Percentiles rank a stretch among this genome's conserved stretches.
Evolutionary conservation across 2,797 vertebrate species (phyloP).

Genomic region (Podargus strigoides): DNA sequence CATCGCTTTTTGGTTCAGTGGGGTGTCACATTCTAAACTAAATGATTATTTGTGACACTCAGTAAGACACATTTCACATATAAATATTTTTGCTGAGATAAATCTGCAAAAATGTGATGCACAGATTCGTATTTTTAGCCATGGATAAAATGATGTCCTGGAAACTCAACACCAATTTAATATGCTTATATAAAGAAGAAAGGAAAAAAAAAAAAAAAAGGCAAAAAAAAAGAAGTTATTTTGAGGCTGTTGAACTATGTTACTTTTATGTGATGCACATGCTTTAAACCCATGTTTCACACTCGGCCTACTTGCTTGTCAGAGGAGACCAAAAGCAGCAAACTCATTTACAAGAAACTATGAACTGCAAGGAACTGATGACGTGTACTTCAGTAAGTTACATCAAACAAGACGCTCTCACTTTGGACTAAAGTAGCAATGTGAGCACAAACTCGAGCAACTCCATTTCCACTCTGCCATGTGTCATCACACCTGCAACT

Average conservation of each 20-base stretch:
- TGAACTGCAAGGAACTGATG: not conserved
- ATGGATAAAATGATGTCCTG: slow-evolving; percentile 1
- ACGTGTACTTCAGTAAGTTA: slow-evolving; percentile 6
- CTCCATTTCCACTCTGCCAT: slow-evolving; percentile 8
- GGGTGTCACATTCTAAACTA: slow-evolving; percentile 34
- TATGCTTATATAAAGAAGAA: not conserved
- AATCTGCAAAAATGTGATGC: slow-evolving; percentile 37
- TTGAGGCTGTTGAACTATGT: not conserved
- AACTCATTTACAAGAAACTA: slow-evolving; percentile 11
- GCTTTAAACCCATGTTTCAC: not conserved
- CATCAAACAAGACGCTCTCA: not conserved
- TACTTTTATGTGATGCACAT: not conserved
- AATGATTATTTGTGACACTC: slow-evolving; percentile 62
- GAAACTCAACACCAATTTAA: slow-evolving; percentile 5
- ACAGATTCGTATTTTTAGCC: slow-evolving; percentile 44
- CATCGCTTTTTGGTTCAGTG: slow-evolving; percentile 4
- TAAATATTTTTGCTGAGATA: slow-evolving; percentile 43
- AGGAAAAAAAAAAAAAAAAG: too few species aligned
- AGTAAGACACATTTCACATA: slow-evolving; percentile 51
- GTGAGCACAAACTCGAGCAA: slow-evolving; percentile 5
- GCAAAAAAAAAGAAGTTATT: not conserved
- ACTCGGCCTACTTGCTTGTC: slow-evolving; percentile 16
- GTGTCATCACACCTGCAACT: not conserved
- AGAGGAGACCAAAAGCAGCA: slow-evolving; percentile 21
- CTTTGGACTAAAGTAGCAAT: not conserved